Evolutionary conservation across 2,888 invertebrate genomes (phyloP).

Genomic region (Eupithecia exiguata): DNA sequence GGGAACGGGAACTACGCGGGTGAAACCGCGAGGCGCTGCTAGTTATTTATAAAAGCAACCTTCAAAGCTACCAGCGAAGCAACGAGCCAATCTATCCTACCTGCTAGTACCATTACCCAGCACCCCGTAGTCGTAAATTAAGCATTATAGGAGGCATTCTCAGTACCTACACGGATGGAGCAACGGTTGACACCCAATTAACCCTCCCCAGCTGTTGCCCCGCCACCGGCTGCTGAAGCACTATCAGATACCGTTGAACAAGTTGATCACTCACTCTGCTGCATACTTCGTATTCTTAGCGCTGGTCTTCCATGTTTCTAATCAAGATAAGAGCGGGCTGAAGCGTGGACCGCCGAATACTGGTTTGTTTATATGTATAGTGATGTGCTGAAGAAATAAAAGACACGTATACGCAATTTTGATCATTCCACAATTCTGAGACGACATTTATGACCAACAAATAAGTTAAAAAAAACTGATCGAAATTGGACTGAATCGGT

Average conservation of each 20-base stretch:
- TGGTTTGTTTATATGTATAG: constrained; percentile 57
- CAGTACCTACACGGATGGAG: background rate
- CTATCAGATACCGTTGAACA: constrained; percentile 87
- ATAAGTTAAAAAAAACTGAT: background rate
- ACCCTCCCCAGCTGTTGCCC: constrained; percentile 60
- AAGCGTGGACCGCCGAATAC: constrained; percentile 84
- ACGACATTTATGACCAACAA: too few relatives aligned
- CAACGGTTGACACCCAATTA: constrained; percentile 15
- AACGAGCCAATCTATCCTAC: background rate
- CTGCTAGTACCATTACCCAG: background rate
- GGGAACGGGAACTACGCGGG: too few relatives aligned
- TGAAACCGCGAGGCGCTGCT: too few relatives aligned
- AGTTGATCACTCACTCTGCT: constrained; percentile 87
- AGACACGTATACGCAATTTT: background rate
- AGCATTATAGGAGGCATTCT: background rate
- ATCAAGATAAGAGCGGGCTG: constrained; percentile 83
- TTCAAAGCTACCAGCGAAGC: background rate
- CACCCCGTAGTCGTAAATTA: background rate
- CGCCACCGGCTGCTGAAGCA: constrained; percentile 74
- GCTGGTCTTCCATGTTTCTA: constrained; percentile 85
- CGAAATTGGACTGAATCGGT: background rate
- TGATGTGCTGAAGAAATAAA: constrained; percentile 12
- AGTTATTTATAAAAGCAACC: background rate
- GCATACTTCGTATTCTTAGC: constrained; percentile 87
- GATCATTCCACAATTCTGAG: too few relatives aligned